phyloP scores from a whole-genome alignment of 2,888 invertebrate genomes.

The Agrilus cyanescens region DNA sequence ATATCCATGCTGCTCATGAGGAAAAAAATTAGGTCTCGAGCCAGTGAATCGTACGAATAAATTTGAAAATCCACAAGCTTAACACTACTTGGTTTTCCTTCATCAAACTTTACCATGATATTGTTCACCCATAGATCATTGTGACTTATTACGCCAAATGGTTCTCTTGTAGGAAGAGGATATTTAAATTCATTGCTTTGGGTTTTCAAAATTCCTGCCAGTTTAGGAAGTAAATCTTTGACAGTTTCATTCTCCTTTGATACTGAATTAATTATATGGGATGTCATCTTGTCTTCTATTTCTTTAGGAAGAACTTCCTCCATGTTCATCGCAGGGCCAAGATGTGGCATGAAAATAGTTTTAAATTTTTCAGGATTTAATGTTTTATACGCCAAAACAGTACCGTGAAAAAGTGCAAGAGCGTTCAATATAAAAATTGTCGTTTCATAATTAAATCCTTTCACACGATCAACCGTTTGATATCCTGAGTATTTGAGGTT shows the following conservation, averaged over 20 bases:
- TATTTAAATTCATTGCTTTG: slow-evolving; percentile 11
- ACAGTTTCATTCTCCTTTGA: no score
- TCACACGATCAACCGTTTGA: slow-evolving; percentile 33
- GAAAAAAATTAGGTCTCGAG: slow-evolving; percentile 42
- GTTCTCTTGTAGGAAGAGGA: slow-evolving; percentile 27
- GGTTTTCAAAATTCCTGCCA: slow-evolving; percentile 2
- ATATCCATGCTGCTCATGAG: slow-evolving; percentile 38
- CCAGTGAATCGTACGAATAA: slow-evolving; percentile 37
- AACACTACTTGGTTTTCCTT: slow-evolving; percentile 19
- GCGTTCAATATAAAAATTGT: slow-evolving; percentile 33
- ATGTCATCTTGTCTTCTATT: no score
- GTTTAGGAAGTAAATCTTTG: no score
- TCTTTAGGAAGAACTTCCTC: no score
- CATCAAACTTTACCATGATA: slow-evolving; percentile 35
- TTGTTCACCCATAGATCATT: slow-evolving; percentile 50
- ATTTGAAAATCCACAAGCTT: slow-evolving; percentile 47
- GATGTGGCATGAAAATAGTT: slow-evolving; percentile 28
- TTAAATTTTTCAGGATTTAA: slow-evolving; percentile 33
- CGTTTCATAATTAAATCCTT: slow-evolving; percentile 38
- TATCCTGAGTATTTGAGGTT: slow-evolving; percentile 39
- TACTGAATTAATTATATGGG: no score
- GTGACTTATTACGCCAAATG: slow-evolving; percentile 42
- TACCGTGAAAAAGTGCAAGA: slow-evolving; percentile 41
- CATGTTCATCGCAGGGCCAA: no score
- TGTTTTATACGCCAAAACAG: slow-evolving; percentile 39